Conservation (phyloP, 1,140 invertebrate genomes). For the Apis dorsata region DNA sequence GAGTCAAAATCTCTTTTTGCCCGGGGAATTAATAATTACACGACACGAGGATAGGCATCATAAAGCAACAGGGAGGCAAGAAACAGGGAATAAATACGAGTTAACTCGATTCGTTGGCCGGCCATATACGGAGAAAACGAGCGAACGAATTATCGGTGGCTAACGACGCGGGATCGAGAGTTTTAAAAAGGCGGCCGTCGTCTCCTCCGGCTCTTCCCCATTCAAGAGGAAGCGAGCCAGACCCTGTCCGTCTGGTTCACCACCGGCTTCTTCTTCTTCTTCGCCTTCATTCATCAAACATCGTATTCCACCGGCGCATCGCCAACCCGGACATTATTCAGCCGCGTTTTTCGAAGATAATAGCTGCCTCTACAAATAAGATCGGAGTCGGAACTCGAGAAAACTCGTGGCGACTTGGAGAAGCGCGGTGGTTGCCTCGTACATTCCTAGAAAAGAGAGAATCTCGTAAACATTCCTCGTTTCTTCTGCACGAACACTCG, state of each 20-base stretch:
- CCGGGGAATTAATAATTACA: conserved; percentile 24
- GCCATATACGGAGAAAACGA: conserved; percentile 58
- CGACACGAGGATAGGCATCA: background rate
- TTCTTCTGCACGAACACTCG: conserved; percentile 8
- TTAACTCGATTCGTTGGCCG: conserved; percentile 51
- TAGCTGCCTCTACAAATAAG: conserved; percentile 49
- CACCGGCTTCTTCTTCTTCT: conserved; percentile 61
- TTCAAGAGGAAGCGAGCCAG: conserved; percentile 56
- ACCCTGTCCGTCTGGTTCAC: conserved; percentile 47
- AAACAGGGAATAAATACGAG: conserved; percentile 51
- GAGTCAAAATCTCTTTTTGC: background rate
- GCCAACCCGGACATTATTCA: conserved; percentile 48
- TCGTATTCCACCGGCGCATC: conserved; percentile 57
- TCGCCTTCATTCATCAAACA: conserved; percentile 73
- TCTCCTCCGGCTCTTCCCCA: conserved; percentile 60
- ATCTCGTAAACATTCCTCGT: conserved; percentile 44
- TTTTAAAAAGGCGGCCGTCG: conserved; percentile 56
- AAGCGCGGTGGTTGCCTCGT: background rate
- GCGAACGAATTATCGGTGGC: conserved; percentile 63
- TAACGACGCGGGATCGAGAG: conserved; percentile 46
- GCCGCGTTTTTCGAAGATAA: conserved; percentile 47
- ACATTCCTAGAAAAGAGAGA: conserved; percentile 41
- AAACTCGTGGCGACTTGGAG: background rate
- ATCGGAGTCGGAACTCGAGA: conserved; percentile 16
- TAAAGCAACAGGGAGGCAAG: conserved; percentile 4